phyloP scores from a whole-genome alignment of 2,888 invertebrate species.

The Sminthurinus aureus region DNA sequence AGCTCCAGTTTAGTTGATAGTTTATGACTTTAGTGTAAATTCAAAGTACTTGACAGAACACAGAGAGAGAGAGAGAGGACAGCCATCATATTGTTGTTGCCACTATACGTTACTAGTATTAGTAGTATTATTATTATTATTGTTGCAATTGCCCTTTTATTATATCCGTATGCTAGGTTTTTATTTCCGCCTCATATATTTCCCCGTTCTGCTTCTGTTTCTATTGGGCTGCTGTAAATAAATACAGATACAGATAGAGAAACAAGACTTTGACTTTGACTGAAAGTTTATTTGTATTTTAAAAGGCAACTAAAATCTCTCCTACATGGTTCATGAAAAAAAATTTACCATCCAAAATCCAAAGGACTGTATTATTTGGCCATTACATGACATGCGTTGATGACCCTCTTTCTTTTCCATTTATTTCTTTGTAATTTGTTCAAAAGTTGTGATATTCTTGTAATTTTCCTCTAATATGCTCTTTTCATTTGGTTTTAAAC shows the following conservation, averaged over 20 bases:
- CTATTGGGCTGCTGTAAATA: not conserved
- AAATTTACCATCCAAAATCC: too few species aligned
- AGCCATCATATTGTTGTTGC: not conserved
- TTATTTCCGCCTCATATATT: not conserved
- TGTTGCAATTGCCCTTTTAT: not conserved
- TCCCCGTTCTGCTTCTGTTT: not conserved
- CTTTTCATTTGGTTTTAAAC: too few species aligned
- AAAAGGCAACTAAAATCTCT: too few species aligned
- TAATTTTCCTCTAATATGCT: not conserved
- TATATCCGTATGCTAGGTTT: not conserved
- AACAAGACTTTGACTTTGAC: not conserved
- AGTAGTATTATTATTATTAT: not conserved
- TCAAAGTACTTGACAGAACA: not conserved
- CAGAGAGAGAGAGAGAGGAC: not conserved
- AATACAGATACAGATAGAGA: not conserved
- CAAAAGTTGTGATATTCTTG: not conserved
- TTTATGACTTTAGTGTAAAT: conserved; percentile 6
- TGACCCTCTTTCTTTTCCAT: not conserved
- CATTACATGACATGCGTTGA: not conserved
- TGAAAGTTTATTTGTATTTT: too few species aligned
- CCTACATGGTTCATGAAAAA: too few species aligned
- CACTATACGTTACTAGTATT: not conserved
- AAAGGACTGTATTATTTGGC: not conserved
- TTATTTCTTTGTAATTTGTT: not conserved
- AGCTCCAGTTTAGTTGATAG: conserved; percentile 16